Base-by-base conservation (phyloP, 2,888 invertebrate genomes). In the Protophormia terraenovae region DNA sequence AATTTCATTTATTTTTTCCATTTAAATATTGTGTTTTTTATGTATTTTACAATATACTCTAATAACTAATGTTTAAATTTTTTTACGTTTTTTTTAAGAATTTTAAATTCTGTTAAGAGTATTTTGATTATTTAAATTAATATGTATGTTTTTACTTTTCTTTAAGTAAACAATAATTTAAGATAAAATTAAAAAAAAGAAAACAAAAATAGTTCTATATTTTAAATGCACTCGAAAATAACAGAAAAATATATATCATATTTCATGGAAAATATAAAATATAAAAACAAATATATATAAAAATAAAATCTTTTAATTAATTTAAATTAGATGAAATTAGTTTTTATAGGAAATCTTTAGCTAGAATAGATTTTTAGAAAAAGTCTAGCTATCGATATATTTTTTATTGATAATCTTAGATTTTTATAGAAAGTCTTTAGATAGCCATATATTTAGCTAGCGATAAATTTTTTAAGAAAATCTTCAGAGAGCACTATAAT, bases 201-300 rank as follows among this genome's bases (percentile, higher is more conserved):
- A 58, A 45, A n/a, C 1, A 55, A 35, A 60, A 41, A 71, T 71
- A 62, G 69, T 72, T 71, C 24, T 64, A 82, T 78, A 82, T 75
- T 82, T 85, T 82, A 79, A 79, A 77, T 69, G 85, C 85, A 85
- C 85, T 64, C 73, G 73, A 64, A 78, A 77, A 71, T 38, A 76
- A 77, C 55, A 69, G 50, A 71, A 67, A 72, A 76, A 69, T 60
- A 64, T 78, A 79, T 82, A 85, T 82, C 84, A 78, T 75, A 78
- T 82, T 78, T 73, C 81, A 78, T 82, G 85, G 62, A 85, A 85
- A 81, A 58, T 80, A 82, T 66, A 71, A 75, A 77, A 62, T n/a
- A 75, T 8, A 45, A 66, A 67, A 66, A 53, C 14, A 29, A 35
- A 66, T 72, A 62, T 38, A 64, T 71, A 64, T 47, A 41, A 32